phyloP scores from a whole-genome alignment of 2,797 vertebrate genomes.

The Sebastes nivosus region DNA sequence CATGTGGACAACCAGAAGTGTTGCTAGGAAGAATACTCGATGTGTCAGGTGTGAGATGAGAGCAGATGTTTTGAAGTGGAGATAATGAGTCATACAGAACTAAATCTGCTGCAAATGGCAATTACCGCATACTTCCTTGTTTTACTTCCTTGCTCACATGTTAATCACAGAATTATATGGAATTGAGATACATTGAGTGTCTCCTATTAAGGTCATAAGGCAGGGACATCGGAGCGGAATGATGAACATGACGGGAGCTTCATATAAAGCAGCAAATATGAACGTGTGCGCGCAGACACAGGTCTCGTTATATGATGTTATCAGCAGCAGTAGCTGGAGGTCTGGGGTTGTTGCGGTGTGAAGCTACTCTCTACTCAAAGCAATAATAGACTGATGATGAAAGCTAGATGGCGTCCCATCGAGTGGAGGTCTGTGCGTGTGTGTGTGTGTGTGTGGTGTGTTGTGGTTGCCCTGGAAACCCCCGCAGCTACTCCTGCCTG shows the following conservation, averaged over 20 bases:
- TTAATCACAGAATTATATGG: slow-evolving; percentile 12
- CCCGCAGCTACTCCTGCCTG: slow-evolving; percentile 71
- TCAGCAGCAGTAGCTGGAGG: slow-evolving; percentile 60
- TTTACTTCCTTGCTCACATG: background rate
- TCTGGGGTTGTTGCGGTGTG: slow-evolving; percentile 53
- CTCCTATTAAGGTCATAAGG: slow-evolving; percentile 30
- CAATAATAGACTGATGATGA: slow-evolving; percentile 79
- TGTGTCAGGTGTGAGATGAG: background rate
- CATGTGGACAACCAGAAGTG: background rate
- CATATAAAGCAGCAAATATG: slow-evolving; percentile 37
- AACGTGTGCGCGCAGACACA: slow-evolving; percentile 54
- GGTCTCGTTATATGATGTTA: slow-evolving; percentile 67
- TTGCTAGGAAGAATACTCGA: background rate
- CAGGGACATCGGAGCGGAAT: slow-evolving; percentile 11
- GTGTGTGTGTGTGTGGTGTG: slow-evolving; percentile 43
- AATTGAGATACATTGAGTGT: slow-evolving; percentile 18
- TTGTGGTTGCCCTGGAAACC: slow-evolving; percentile 80
- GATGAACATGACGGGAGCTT: slow-evolving; percentile 35
- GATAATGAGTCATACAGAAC: slow-evolving; percentile 12
- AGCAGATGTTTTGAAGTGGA: slow-evolving; percentile 11
- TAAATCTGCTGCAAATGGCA: slow-evolving; percentile 11
- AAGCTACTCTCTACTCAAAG: slow-evolving; percentile 62
- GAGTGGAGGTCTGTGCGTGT: slow-evolving; percentile 37
- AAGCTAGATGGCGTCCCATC: slow-evolving; percentile 76
- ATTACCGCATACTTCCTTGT: slow-evolving; percentile 4